Conservation (phyloP, 1,140 invertebrate genomes). For the Triops cancriformis region DNA sequence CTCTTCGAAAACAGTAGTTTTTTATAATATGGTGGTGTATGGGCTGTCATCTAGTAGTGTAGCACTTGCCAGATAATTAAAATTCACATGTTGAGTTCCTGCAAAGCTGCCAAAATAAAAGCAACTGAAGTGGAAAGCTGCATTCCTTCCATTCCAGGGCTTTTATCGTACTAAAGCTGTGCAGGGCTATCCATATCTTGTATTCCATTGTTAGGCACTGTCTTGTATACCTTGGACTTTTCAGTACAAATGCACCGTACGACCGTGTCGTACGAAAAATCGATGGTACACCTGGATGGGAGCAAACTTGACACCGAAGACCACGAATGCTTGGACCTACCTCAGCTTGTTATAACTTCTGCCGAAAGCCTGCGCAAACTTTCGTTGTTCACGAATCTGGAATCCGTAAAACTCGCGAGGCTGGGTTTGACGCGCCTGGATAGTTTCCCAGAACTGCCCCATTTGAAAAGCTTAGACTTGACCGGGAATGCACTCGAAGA, state of each 20-base stretch:
- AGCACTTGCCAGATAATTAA: no score
- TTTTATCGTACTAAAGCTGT: no score
- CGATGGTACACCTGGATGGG: not conserved
- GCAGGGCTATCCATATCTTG: no score
- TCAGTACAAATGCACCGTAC: not conserved
- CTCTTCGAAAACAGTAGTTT: no score
- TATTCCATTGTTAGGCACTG: no score
- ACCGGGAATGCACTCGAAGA: not conserved
- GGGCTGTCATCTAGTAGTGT: no score
- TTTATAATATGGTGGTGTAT: no score
- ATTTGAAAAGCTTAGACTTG: not conserved
- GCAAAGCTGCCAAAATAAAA: no score
- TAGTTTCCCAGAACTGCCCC: not conserved
- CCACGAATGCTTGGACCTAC: not conserved
- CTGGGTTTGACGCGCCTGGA: not conserved
- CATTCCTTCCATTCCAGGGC: no score
- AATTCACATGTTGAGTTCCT: no score
- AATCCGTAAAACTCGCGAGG: not conserved
- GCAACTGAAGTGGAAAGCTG: no score
- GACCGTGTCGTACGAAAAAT: not conserved
- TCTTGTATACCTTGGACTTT: not conserved
- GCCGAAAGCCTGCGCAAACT: not conserved
- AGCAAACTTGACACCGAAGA: not conserved
- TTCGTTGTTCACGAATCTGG: not conserved
- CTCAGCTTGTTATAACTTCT: not conserved